Conservation (phyloP, 2,888 invertebrate species). For the Marasmarcha lunaedactyla region DNA sequence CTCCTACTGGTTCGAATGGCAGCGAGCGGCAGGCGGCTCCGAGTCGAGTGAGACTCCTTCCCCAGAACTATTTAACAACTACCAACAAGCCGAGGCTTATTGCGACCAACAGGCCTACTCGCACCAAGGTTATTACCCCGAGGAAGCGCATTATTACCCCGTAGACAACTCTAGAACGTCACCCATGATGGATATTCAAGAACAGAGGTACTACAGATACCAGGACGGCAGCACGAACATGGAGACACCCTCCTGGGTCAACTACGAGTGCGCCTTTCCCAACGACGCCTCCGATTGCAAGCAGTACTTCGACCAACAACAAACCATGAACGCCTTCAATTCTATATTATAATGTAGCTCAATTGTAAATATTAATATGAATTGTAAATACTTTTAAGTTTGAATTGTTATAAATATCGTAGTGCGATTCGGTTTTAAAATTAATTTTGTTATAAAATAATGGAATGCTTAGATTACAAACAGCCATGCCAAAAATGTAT, state of each 20-base stretch:
- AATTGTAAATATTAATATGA: slow-evolving; percentile 8
- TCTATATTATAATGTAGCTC: slow-evolving; percentile 37
- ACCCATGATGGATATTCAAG: slow-evolving; percentile 39
- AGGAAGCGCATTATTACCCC: slow-evolving; percentile 52
- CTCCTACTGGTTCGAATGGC: slow-evolving; percentile 70
- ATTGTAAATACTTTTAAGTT: slow-evolving; percentile 16
- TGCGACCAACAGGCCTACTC: slow-evolving; percentile 48
- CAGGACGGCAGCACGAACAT: slow-evolving; percentile 42
- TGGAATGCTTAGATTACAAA: too few relatives aligned
- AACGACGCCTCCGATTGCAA: slow-evolving; percentile 38
- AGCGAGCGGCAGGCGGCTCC: slow-evolving; percentile 51
- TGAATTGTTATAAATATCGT: slow-evolving; percentile 19
- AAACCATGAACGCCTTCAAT: slow-evolving; percentile 41
- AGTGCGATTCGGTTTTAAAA: not conserved
- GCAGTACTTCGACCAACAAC: slow-evolving; percentile 47
- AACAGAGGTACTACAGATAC: slow-evolving; percentile 49
- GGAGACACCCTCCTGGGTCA: slow-evolving; percentile 48
- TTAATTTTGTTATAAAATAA: too few relatives aligned
- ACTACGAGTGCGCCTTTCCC: slow-evolving; percentile 45
- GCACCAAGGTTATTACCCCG: slow-evolving; percentile 48
- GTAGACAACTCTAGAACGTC: slow-evolving; percentile 44
- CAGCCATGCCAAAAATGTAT: not conserved
- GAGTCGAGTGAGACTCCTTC: slow-evolving; percentile 70
- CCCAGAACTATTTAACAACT: slow-evolving; percentile 60
- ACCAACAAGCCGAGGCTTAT: slow-evolving; percentile 48